Evolutionary conservation across 2,113 vertebrate genomes (phyloP), one percentile per base, ranked within the genome.

Genomic region (Mustela lutreola): DNA sequence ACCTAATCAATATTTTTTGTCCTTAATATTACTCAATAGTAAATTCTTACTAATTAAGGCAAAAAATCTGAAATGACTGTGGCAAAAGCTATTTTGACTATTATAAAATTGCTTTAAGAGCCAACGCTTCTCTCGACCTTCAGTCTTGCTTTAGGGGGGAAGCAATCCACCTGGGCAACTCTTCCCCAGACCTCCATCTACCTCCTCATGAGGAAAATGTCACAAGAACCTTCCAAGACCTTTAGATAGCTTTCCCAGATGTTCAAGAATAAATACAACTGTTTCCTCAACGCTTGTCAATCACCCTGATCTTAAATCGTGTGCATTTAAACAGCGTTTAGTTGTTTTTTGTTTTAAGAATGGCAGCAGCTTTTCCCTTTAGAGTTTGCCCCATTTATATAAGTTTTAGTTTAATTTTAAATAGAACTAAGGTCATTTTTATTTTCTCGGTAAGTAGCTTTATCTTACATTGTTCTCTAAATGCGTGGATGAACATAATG

Each of bases 331-430:
- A n/a, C 53, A 78, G 75, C 1, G 28, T 53, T 86, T 36, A 15
- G 22, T 48, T 76, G 39, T 78, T 70, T 70, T 79, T 56, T 63
- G 7, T n/a, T 94, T 86, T 73, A 92, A 92, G 73, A 86, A 86
- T 36, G 16, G 14, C 7, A 42, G 78, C 10, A 48, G 3, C 26
- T 26, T 90, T 94, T 87, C 60, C 21, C 33, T 8, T 62, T 39
- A 70, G 24, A 79, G 26, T 80, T 18, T 71, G 42, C 24, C 63
- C 58, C 16, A 73, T 45, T 89, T 94, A 65, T 92, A 15, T 12
- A 79, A 42, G 28, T 63, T 48, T 80, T 60, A 63, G 42, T 56
- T 92, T 91, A 70, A 87, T 53, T 91, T 94, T 88, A 96, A 96
- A 81, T 56, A 80, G 45, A 91, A 71, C n/a, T 73, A 2, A 83